Base-by-base conservation (phyloP, 2,113 vertebrate genomes). In the Arothron firmamentum region DNA sequence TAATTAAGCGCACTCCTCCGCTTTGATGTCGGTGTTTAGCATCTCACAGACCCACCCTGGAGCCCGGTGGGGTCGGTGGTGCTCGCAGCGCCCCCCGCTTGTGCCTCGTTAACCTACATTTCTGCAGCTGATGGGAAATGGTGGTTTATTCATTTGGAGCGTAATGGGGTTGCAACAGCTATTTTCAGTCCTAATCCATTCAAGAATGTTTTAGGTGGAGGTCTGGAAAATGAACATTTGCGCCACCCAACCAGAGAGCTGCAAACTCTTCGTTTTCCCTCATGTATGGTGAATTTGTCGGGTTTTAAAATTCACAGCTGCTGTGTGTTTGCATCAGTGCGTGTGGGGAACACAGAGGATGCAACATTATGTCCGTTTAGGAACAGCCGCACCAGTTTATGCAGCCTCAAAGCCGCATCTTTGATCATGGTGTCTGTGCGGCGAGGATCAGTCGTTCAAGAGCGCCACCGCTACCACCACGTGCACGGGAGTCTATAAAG, bases 101-200 rank as follows among this genome's bases (percentile, higher is more conserved):
- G 68, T 62, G 79, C 74, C 75, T 88, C 81, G 84, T 88, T 87
- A 88, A 86, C 83, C 82, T 60, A 84, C 69, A 81, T 88, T 75
- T 84, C 55, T 15, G 56, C 23, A 25, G 58, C 72, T 78, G 65
- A 73, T 80, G 65, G 71, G 74, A 72, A 63, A 52, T 55, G 5
- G 13, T 31, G 11, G 9, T 17, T 7, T 18, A n/a, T 2, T 25
- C 45, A 16, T 17, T 45, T 15, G 5, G 16, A 45, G 43, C 13
- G 6, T 5, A 17, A 31, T 31, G 5, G 28, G 34, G 34, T 38
- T 38, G 34, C 21, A 23, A 23, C 34, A 38, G 34, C 34, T 38
- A 38, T 12, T 38, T 38, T 42, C 15, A 10, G 28, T 23, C 25
- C 50, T 41, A 15, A n/a, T 63, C 20, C 3, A 11, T 49, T 25